Evolutionary conservation across 1,140 invertebrate species (phyloP).

Genomic region (Heterodera carotae): DNA sequence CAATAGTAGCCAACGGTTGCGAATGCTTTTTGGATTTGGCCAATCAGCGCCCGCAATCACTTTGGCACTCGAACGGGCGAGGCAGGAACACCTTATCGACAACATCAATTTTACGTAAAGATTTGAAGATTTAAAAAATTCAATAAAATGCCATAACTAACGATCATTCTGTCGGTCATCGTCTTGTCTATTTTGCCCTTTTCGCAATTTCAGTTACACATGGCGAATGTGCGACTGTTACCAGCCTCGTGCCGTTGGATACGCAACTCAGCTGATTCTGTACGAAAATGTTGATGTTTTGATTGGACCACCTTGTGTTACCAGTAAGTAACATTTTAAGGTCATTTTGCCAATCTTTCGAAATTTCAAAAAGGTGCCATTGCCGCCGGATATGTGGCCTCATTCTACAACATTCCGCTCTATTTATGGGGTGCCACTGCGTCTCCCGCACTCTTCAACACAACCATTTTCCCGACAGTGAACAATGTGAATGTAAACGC

Average conservation of each 20-base stretch:
- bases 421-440: conserved; percentile 45
- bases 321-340: conserved; percentile 14
- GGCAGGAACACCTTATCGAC: conserved; percentile 31
- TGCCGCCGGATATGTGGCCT: conserved; percentile 20
- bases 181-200: neutral
- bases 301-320: conserved; percentile 47
- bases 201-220: conserved; percentile 24
- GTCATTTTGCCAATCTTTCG: neutral
- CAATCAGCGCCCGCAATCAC: conserved; percentile 47
- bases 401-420: conserved; percentile 46
- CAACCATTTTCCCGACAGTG: conserved; percentile 40
- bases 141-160: too few relatives aligned
- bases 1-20: conserved; percentile 27
- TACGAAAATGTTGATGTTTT: conserved; percentile 47
- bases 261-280: conserved; percentile 40
- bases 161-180: too few relatives aligned
- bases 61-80: conserved; percentile 33
- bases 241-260: conserved; percentile 43
- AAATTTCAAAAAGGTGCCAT: conserved; percentile 14
- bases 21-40: conserved; percentile 45
- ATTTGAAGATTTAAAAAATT: too few relatives aligned
- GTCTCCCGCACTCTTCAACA: conserved; percentile 33
- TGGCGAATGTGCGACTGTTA: conserved; percentile 50
- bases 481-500: conserved; percentile 43
- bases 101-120: conserved; percentile 44